Percentiles rank a stretch among this genome's conserved stretches.
Evolutionary conservation across 2,888 invertebrate species (phyloP).

Genomic region (Protonemura montana): DNA sequence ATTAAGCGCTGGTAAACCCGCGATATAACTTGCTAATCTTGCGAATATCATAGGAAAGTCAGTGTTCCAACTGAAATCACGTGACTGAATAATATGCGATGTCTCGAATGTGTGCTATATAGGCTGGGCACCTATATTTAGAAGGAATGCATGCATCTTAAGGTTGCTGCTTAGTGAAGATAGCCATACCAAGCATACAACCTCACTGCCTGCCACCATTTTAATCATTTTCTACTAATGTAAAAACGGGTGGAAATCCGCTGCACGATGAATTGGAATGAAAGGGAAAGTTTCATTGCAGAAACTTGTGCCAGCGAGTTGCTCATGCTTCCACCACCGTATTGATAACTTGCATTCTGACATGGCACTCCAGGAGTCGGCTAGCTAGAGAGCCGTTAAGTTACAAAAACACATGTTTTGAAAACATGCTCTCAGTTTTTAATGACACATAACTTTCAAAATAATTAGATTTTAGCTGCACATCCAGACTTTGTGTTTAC

Average conservation of each 20-base stretch:
- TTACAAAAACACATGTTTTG: background rate
- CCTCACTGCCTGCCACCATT: constrained; percentile 7
- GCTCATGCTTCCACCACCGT: background rate
- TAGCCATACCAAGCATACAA: background rate
- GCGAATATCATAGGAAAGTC: constrained; percentile 14
- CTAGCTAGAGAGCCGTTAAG: background rate
- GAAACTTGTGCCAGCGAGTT: background rate
- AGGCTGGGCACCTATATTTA: background rate
- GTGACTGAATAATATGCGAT: constrained; percentile 14
- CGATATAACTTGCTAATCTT: constrained; percentile 19
- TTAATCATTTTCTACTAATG: background rate
- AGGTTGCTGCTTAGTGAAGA: background rate
- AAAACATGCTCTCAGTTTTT: background rate
- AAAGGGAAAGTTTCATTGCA: constrained; percentile 4
- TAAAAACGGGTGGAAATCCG: background rate
- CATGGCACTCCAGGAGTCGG: background rate
- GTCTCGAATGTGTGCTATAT: constrained; percentile 20
- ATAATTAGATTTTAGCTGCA: background rate
- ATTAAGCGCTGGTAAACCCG: constrained; percentile 13
- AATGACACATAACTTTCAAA: background rate
- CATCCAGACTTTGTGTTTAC: background rate
- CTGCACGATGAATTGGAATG: background rate
- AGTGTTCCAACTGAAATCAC: constrained; percentile 14
- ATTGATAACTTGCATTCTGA: background rate
- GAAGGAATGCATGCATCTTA: constrained; percentile 3